Percentiles rank a stretch among this genome's conserved stretches.
phyloP scores from a whole-genome alignment of 1,140 invertebrate species.

The Euura lappo region DNA sequence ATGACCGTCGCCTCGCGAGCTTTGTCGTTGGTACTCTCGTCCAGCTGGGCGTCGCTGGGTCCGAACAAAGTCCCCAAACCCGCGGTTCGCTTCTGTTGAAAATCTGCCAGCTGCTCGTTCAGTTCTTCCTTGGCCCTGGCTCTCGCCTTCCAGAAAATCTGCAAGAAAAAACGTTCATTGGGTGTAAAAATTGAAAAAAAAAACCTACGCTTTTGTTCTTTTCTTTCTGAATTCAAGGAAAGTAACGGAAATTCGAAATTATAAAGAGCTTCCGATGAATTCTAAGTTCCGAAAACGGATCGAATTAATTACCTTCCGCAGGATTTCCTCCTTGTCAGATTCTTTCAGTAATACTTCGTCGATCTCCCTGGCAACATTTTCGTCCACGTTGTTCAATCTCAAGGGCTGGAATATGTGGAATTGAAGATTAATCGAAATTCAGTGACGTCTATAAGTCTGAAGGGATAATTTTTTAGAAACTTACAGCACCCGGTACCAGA shows the following conservation, averaged over 20 bases:
- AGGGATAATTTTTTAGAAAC: slow-evolving; percentile 31
- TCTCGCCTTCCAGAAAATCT: slow-evolving; percentile 86
- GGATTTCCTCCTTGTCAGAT: slow-evolving; percentile 86
- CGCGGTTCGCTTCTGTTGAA: slow-evolving; percentile 86
- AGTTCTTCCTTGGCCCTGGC: slow-evolving; percentile 85
- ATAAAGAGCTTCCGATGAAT: not conserved
- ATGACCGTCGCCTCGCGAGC: slow-evolving; percentile 78
- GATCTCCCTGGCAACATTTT: slow-evolving; percentile 86
- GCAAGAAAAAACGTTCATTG: slow-evolving; percentile 23
- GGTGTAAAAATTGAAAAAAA: too few species aligned
- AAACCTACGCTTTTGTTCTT: too few species aligned
- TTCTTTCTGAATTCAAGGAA: too few species aligned
- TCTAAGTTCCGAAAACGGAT: not conserved
- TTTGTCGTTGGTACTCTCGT: slow-evolving; percentile 83
- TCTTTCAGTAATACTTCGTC: slow-evolving; percentile 83
- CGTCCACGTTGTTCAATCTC: slow-evolving; percentile 82
- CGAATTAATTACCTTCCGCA: slow-evolving; percentile 70
- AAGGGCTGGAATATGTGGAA: slow-evolving; percentile 69
- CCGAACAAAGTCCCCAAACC: slow-evolving; percentile 92
- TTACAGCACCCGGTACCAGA: slow-evolving; percentile 85
- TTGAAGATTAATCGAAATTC: not conserved
- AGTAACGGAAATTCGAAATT: too few species aligned
- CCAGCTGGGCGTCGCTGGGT: slow-evolving; percentile 80
- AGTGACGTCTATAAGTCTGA: slow-evolving; percentile 3
- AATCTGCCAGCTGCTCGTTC: slow-evolving; percentile 86